Percentiles rank a stretch among this genome's conserved stretches.
phyloP scores from a whole-genome alignment of 2,888 invertebrate genomes.

The Euzophera pinguis region DNA sequence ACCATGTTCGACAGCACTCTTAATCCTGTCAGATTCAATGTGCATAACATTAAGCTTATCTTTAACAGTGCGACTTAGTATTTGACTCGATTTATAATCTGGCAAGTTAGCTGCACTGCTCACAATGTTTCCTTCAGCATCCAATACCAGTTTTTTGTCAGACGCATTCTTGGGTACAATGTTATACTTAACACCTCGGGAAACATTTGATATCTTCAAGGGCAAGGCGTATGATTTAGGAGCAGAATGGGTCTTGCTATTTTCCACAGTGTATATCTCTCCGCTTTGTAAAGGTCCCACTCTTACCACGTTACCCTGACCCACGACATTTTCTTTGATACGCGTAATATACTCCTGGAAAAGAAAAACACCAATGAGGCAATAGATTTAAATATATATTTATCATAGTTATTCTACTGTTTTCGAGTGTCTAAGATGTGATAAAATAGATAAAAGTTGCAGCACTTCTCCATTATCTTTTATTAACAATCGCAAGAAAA shows the following conservation, averaged over 20 bases:
- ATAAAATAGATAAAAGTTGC: too few relatives aligned
- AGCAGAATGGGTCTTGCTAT: conserved; percentile 58
- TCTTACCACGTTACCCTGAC: conserved; percentile 85
- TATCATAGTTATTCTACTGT: too few relatives aligned
- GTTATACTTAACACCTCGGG: conserved; percentile 69
- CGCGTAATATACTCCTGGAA: conserved; percentile 72
- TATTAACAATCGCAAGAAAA: too few relatives aligned
- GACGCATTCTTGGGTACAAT: conserved; percentile 74
- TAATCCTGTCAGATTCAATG: conserved; percentile 78
- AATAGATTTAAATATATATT: too few relatives aligned
- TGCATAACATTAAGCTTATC: conserved; percentile 75
- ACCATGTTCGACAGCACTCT: conserved; percentile 80
- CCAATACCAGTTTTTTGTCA: conserved; percentile 71
- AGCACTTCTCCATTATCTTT: too few relatives aligned
- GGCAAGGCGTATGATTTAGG: conserved; percentile 73
- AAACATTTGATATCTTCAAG: conserved; percentile 69
- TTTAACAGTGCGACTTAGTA: conserved; percentile 69
- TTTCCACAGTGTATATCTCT: conserved; percentile 65
- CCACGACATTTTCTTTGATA: conserved; percentile 85
- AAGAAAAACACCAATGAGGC: conserved; percentile 12
- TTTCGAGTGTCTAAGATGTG: too few relatives aligned
- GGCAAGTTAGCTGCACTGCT: conserved; percentile 72
- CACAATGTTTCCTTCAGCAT: conserved; percentile 70
- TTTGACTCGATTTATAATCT: conserved; percentile 69
- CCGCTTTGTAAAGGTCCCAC: conserved; percentile 76